Evolutionary conservation across 2,888 invertebrate genomes (phyloP), one percentile per base, ranked within the genome.

Genomic region (Augiades crinisus): DNA sequence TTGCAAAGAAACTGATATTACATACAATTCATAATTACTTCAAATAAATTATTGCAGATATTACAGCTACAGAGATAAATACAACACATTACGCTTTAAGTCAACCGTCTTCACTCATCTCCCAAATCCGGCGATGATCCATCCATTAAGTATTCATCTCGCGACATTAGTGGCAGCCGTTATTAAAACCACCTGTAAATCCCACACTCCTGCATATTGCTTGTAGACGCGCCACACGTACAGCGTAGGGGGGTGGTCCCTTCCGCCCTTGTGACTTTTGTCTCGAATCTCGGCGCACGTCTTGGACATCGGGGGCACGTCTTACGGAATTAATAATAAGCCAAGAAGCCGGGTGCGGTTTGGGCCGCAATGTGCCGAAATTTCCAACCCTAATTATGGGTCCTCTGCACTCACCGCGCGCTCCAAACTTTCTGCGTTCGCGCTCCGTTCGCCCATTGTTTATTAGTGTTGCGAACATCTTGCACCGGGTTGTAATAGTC

Each of bases 321-420:
- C 90, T 90, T 89, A 88, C 87, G 75, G 90, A 90, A 90, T 90
- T 90, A 90, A 90, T 90, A 90, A 90, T 90, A 90, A 90, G 88
- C 89, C 86, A 82, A 84, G 86, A 81, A 80, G 81, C 78, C 80
- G 85, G 85, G 74, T 88, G 88, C 72, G 89, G 88, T 87, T 82
- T 79, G 72, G 79, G 78, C 79, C 83, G 81, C 84, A 81, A 84
- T 84, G 88, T 87, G 85, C 81, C 80, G 81, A 87, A 86, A 88
- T 88, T 85, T 84, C 85, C 72, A 81, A 88, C 89, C 89, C 86
- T 89, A 88, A 89, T 89, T 89, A 89, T 69, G 75, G 79, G 75
- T 76, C 75, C 77, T 87, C 81, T 86, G 82, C 88, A 88, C 86
- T 85, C 88, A 76, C 77, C 74, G 77, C 86, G 84, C 81, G 83